Conservation (phyloP, 2,113 vertebrate species). For the Ia io region DNA sequence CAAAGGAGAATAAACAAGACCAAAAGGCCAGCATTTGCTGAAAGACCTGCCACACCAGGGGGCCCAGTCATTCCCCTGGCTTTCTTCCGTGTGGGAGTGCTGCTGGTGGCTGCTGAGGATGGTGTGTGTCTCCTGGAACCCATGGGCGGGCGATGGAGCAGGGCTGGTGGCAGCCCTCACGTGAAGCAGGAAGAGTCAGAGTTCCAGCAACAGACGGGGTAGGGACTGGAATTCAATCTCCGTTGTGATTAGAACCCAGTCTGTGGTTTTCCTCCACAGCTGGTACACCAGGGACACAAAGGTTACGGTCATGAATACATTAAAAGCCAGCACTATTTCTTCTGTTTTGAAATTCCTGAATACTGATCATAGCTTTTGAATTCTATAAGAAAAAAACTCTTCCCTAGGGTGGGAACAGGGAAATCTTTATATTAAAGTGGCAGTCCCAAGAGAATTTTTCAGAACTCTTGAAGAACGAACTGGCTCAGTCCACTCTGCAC, state of each 20-base stretch:
- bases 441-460: background rate
- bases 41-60: background rate
- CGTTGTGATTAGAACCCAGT: background rate
- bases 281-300: background rate
- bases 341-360: background rate
- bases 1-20: background rate
- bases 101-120: background rate
- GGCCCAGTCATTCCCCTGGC: too few species aligned
- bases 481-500: background rate
- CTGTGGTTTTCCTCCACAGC: background rate
- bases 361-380: background rate
- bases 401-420: background rate
- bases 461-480: background rate
- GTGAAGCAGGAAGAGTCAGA: background rate
- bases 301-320: background rate
- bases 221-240: background rate
- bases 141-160: background rate
- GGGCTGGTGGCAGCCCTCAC: background rate
- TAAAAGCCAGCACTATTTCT: background rate
- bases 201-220: background rate
- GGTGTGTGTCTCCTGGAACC: background rate
- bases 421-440: slow-evolving; percentile 18
- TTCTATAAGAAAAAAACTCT: slow-evolving; percentile 3
- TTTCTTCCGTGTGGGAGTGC: background rate
- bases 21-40: background rate